These are phyloP conservation scores for Diplosoma virens DNA, from an alignment of 23 tunicate genomes.

Conservation along the genomic window DNA sequence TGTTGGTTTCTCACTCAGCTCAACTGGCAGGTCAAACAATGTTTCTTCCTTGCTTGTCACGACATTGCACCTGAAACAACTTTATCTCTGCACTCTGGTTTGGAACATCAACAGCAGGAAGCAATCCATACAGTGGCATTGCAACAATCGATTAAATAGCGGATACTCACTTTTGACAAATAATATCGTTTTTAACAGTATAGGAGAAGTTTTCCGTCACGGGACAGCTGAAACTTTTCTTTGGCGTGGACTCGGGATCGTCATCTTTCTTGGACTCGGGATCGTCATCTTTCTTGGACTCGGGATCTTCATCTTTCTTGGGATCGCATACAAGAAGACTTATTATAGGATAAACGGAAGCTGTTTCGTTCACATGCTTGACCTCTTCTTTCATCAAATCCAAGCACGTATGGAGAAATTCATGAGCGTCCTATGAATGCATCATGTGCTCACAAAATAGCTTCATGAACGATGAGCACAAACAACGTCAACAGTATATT, in stretches of 20 bases:
- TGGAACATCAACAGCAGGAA: too few relatives aligned
- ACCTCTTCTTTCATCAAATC: constrained; percentile 40
- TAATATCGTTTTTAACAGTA: constrained; percentile 31
- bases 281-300: not conserved
- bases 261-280: too few relatives aligned
- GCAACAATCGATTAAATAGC: too few relatives aligned
- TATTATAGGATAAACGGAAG: too few relatives aligned
- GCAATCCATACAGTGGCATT: too few relatives aligned
- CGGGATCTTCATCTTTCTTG: too few relatives aligned
- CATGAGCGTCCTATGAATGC: constrained; percentile 47
- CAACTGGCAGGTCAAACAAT: constrained; percentile 42
- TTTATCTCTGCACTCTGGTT: not conserved
- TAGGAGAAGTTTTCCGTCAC: constrained; percentile 38
- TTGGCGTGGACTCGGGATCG: not conserved
- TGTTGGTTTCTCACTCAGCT: constrained; percentile 24
- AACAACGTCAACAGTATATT: too few relatives aligned
- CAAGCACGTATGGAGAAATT: constrained; percentile 40
- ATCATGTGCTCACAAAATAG: too few relatives aligned
- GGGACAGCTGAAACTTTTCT: constrained; percentile 32
- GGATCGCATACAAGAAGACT: too few relatives aligned
- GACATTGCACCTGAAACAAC: constrained; percentile 1
- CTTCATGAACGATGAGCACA: too few relatives aligned
- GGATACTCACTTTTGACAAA: constrained; percentile 30
- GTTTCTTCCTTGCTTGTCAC: constrained; percentile 29
- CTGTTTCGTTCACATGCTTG: not conserved